Conservation (phyloP, 2,797 vertebrate genomes). For the Cottoperca gobio region DNA sequence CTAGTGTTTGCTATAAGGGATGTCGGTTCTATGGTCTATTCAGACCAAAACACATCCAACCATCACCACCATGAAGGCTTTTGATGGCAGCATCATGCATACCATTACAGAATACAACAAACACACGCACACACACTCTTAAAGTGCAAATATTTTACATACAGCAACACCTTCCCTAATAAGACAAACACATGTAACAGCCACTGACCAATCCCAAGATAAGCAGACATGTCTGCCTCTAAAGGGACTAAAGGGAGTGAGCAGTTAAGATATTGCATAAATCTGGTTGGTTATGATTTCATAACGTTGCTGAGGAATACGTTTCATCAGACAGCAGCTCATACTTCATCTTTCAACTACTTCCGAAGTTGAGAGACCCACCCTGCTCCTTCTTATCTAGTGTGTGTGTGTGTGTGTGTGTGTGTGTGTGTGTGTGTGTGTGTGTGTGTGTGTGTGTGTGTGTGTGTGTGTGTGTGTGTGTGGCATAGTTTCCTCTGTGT, state of each 20-base stretch:
- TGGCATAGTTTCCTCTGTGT: constrained; percentile 12
- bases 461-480: background rate
- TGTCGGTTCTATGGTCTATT: background rate
- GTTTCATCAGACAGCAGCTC: constrained; percentile 5
- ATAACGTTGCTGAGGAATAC: constrained; percentile 16
- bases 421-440: constrained; percentile 14
- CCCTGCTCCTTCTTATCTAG: constrained; percentile 42
- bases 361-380: constrained; percentile 28
- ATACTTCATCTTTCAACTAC: constrained; percentile 16
- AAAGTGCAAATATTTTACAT: background rate
- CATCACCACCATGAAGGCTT: background rate
- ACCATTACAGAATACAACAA: background rate
- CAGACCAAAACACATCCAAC: constrained; percentile 5
- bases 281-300: constrained; percentile 22
- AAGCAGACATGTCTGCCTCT: background rate
- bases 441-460: constrained; percentile 8
- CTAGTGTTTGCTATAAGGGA: background rate
- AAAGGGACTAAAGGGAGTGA: too few relatives aligned
- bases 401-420: background rate
- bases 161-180: background rate
- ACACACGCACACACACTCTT: background rate
- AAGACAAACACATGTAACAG: background rate
- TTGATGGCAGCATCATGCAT: background rate
- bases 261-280: constrained; percentile 23
- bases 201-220: background rate